Evolutionary conservation across 2,797 vertebrate species (phyloP).

Genomic region (Microctenopoma steveboyesi): DNA sequence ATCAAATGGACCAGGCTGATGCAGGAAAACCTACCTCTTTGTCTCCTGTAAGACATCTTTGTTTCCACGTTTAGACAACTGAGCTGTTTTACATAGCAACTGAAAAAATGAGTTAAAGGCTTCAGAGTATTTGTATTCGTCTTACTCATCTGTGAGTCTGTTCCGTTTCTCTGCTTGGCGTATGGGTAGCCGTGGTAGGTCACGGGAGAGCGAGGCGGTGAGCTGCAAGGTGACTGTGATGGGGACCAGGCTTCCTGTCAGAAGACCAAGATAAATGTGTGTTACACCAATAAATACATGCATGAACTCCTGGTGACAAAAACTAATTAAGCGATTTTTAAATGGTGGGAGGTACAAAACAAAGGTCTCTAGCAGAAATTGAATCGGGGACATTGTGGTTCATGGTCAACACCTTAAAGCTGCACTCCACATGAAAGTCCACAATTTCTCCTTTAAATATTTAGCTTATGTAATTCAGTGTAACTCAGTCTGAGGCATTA

Average conservation of each 20-base stretch:
- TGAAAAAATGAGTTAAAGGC: neutral
- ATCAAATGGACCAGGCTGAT: too few species aligned
- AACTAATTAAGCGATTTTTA: too few species aligned
- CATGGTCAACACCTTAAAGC: neutral
- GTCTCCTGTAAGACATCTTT: neutral
- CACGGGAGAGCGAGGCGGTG: conserved; percentile 88
- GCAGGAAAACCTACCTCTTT: neutral
- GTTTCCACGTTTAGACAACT: neutral
- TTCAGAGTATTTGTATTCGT: neutral
- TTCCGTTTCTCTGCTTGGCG: conserved; percentile 82
- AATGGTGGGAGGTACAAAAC: too few species aligned
- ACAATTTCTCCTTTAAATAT: too few species aligned
- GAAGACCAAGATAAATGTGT: conserved; percentile 38
- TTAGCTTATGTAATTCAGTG: too few species aligned
- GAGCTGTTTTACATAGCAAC: neutral
- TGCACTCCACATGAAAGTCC: too few species aligned
- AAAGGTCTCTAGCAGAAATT: neutral
- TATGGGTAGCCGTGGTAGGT: conserved; percentile 83
- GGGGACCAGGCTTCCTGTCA: conserved; percentile 87
- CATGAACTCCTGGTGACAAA: too few species aligned
- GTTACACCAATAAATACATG: neutral
- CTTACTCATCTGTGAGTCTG: conserved; percentile 86
- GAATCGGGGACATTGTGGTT: neutral
- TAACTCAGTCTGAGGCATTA: too few species aligned
- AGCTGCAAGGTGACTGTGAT: conserved; percentile 82